phyloP scores from a whole-genome alignment of 2,113 vertebrate genomes.

The Anarhynchus alexandrinus region DNA sequence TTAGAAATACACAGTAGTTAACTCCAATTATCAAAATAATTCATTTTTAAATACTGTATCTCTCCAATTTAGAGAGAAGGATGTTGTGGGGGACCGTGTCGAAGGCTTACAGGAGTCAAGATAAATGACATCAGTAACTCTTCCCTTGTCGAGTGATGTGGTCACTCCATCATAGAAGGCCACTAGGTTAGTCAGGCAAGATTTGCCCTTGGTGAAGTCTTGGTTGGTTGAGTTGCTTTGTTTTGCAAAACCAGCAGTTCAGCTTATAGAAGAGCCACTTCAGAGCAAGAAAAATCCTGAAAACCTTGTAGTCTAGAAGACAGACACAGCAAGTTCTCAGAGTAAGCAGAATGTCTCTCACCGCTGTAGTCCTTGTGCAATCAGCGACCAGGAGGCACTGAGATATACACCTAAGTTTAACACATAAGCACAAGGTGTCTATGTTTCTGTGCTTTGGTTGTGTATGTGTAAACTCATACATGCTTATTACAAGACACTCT shows the following conservation, averaged over 20 bases:
- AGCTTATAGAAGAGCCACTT: not conserved
- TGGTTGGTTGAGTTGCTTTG: not conserved
- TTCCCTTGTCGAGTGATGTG: not conserved
- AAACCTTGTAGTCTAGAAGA: not conserved
- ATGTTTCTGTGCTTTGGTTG: not conserved
- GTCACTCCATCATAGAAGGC: not conserved
- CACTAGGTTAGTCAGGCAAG: not conserved
- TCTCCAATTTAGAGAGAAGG: not conserved
- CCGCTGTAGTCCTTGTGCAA: not conserved
- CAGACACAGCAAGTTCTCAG: not conserved
- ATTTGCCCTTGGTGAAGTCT: not conserved
- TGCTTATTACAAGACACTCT: not conserved
- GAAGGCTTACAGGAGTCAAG: not conserved
- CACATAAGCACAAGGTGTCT: not conserved
- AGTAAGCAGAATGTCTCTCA: not conserved
- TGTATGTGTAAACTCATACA: not conserved
- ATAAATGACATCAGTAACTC: not conserved
- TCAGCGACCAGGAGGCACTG: not conserved
- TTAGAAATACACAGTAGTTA: not conserved
- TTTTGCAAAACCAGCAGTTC: not conserved
- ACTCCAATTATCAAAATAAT: not conserved
- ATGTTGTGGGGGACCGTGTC: not conserved
- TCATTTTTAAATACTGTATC: not conserved
- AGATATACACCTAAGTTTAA: not conserved
- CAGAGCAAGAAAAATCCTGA: not conserved